Percentiles rank a stretch among this genome's conserved stretches.
phyloP scores from a whole-genome alignment of 92 coral and sea anemone species.

The Epizoanthus rinbou region DNA sequence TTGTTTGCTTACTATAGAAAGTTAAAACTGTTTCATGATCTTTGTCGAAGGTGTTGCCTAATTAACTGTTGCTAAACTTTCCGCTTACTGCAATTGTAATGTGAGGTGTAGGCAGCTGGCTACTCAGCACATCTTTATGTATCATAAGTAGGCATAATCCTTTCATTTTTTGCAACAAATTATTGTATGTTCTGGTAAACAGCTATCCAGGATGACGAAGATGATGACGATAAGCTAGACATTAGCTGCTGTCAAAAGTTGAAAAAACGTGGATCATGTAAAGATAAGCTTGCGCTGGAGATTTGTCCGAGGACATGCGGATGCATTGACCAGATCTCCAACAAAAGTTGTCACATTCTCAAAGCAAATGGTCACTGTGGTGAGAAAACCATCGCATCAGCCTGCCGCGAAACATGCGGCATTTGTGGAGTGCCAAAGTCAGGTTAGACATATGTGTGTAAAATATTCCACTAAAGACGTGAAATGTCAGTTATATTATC shows the following conservation, averaged over 20 bases:
- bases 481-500: too few species aligned
- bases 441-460: not conserved
- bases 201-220: not conserved
- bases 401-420: constrained; percentile 7
- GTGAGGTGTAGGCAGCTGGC: too few species aligned
- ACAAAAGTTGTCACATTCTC: constrained; percentile 1
- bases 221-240: not conserved
- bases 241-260: not conserved
- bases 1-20: too few species aligned
- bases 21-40: too few species aligned
- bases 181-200: too few species aligned
- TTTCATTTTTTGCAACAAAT: too few species aligned
- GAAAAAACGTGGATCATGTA: not conserved
- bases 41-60: too few species aligned
- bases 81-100: too few species aligned
- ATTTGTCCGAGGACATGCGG: constrained; percentile 11
- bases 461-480: too few species aligned
- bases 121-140: too few species aligned
- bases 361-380: not conserved
- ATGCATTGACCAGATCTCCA: not conserved
- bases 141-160: too few species aligned
- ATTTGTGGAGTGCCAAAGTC: not conserved
- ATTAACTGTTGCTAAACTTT: too few species aligned
- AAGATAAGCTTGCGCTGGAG: not conserved
- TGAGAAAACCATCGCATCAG: constrained; percentile 7